phyloP scores from a whole-genome alignment of 2,888 invertebrate genomes.

The Andrena bucephala region DNA sequence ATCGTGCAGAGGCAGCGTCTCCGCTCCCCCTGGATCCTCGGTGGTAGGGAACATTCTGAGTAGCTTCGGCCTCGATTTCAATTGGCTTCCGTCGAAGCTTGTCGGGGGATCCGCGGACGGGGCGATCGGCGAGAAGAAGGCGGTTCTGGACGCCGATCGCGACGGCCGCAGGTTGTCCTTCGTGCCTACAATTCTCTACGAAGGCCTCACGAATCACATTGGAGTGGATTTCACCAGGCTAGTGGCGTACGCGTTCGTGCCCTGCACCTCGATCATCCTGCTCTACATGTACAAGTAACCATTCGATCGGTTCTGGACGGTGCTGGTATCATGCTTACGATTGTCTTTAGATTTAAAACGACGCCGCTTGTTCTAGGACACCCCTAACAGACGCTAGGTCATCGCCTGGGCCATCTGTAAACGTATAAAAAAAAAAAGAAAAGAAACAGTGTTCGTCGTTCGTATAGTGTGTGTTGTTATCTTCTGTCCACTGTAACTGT shows the following conservation, averaged over 20 bases:
- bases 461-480: slow-evolving; percentile 63
- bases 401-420: slow-evolving; percentile 62
- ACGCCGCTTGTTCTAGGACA: slow-evolving; percentile 60
- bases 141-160: slow-evolving; percentile 48
- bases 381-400: slow-evolving; percentile 65
- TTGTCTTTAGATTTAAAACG: slow-evolving; percentile 69
- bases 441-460: slow-evolving; percentile 57
- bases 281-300: slow-evolving; percentile 78
- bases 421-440: slow-evolving; percentile 44
- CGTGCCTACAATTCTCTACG: slow-evolving; percentile 75
- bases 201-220: slow-evolving; percentile 74
- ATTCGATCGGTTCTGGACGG: neutral
- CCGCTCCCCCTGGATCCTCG: neutral
- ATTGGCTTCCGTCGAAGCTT: slow-evolving; percentile 39
- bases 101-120: neutral
- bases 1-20: slow-evolving; percentile 32
- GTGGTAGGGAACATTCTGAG: neutral
- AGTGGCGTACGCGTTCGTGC: slow-evolving; percentile 78
- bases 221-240: slow-evolving; percentile 76
- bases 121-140: slow-evolving; percentile 47
- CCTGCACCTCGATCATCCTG: slow-evolving; percentile 79
- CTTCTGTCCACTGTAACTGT: slow-evolving; percentile 52
- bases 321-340: slow-evolving; percentile 31
- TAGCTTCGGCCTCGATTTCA: slow-evolving; percentile 25
- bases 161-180: slow-evolving; percentile 76